Conservation (phyloP, 1,140 invertebrate species). For the Andrena cerasifolii region DNA sequence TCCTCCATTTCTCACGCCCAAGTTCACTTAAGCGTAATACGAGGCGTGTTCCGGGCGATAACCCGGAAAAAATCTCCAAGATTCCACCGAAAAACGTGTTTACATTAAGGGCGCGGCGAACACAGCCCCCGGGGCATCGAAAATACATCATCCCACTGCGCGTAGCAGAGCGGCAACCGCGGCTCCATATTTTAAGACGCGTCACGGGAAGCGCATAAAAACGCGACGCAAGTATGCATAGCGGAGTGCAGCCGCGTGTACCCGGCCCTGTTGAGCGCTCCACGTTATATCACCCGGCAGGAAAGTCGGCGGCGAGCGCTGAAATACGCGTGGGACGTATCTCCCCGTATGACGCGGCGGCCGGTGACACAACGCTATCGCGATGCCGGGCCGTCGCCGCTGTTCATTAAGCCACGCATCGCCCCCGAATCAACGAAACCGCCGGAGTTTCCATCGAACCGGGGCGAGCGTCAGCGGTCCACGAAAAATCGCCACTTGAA, state of each 20-base stretch:
- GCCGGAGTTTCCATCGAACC: not conserved
- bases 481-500: not conserved
- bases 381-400: conserved; percentile 23
- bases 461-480: conserved; percentile 5
- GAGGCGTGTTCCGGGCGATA: not conserved
- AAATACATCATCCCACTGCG: conserved; percentile 1
- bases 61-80: not conserved
- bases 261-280: conserved; percentile 27
- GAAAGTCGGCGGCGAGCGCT: conserved; percentile 12
- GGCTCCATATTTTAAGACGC: conserved; percentile 48
- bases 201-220: conserved; percentile 25
- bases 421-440: not conserved
- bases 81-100: not conserved
- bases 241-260: conserved; percentile 23
- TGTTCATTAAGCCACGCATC: conserved; percentile 31
- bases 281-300: conserved; percentile 10
- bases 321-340: conserved; percentile 20
- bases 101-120: not conserved
- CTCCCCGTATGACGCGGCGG: conserved; percentile 2
- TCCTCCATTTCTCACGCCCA: not conserved
- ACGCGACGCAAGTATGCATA: not conserved
- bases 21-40: no score
- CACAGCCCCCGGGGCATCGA: not conserved
- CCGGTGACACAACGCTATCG: conserved; percentile 39
- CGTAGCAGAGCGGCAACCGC: not conserved